Percentiles rank a stretch among this genome's conserved stretches.
Evolutionary conservation across 2,113 vertebrate species (phyloP).

Genomic region (Oryzias javanicus): DNA sequence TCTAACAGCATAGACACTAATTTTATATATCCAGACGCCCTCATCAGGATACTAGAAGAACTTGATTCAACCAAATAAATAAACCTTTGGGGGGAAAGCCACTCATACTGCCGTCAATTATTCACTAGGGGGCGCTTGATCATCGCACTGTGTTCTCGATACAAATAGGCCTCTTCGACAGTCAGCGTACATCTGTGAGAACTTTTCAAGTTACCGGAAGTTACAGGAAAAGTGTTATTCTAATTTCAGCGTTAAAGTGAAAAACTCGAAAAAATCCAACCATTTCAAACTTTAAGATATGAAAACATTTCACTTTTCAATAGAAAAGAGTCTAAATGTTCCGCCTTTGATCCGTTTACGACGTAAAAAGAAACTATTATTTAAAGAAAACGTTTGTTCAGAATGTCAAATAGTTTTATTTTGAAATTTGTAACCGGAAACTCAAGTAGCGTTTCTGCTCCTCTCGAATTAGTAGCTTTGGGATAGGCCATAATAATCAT

Average conservation of each 20-base stretch:
- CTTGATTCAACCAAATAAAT: neutral
- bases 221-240: neutral
- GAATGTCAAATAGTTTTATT: neutral
- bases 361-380: no score
- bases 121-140: conserved; percentile 55
- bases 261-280: neutral
- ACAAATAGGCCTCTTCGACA: conserved; percentile 31
- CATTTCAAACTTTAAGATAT: neutral
- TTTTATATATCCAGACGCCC: conserved; percentile 58
- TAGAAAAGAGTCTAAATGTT: no score
- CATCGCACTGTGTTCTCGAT: conserved; percentile 23
- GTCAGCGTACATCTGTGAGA: conserved; percentile 26
- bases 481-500: conserved; percentile 75
- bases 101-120: neutral
- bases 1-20: neutral
- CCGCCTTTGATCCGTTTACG: neutral
- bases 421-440: conserved; percentile 33
- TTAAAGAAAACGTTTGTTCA: neutral
- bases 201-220: conserved; percentile 5
- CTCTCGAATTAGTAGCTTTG: conserved; percentile 31
- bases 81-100: neutral
- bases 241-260: neutral
- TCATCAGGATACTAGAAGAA: conserved; percentile 48
- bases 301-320: no score
- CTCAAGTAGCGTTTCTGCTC: accelerated